Conservation (phyloP, 1,140 invertebrate species). For the Aphidius ervi region DNA sequence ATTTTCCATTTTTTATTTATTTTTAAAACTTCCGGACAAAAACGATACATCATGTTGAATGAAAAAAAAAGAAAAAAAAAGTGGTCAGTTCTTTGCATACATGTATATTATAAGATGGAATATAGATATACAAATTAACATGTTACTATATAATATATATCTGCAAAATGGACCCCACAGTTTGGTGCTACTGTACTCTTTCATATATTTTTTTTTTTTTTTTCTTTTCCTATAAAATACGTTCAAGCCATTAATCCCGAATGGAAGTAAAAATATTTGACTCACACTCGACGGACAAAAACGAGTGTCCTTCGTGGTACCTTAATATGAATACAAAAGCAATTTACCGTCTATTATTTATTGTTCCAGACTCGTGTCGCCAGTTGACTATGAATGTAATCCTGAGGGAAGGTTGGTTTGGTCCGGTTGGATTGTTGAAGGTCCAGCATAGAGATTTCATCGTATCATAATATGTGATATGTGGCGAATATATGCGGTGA, state of each 20-base stretch:
- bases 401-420: neutral
- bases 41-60: slow-evolving; percentile 43
- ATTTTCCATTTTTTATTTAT: slow-evolving; percentile 31
- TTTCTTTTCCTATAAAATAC: slow-evolving; percentile 49
- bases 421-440: too few relatives aligned
- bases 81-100: slow-evolving; percentile 45
- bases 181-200: neutral
- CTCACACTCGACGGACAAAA: slow-evolving; percentile 31
- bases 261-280: slow-evolving; percentile 52
- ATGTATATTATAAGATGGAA: slow-evolving; percentile 28
- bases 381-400: neutral
- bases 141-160: slow-evolving; percentile 10
- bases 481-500: slow-evolving; percentile 15
- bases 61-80: slow-evolving; percentile 27
- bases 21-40: slow-evolving; percentile 48
- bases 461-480: neutral
- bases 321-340: slow-evolving; percentile 54
- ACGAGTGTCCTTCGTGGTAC: slow-evolving; percentile 34
- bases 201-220: too few relatives aligned
- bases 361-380: slow-evolving; percentile 23
- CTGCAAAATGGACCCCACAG: too few relatives aligned
- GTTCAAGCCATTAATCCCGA: slow-evolving; percentile 54
- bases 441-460: neutral
- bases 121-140: slow-evolving; percentile 18
- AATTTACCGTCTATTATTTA: slow-evolving; percentile 51